Evolutionary conservation across 2,113 vertebrate genomes (phyloP), one percentile per base, ranked within the genome.

Genomic region (Setophaga petechia): DNA sequence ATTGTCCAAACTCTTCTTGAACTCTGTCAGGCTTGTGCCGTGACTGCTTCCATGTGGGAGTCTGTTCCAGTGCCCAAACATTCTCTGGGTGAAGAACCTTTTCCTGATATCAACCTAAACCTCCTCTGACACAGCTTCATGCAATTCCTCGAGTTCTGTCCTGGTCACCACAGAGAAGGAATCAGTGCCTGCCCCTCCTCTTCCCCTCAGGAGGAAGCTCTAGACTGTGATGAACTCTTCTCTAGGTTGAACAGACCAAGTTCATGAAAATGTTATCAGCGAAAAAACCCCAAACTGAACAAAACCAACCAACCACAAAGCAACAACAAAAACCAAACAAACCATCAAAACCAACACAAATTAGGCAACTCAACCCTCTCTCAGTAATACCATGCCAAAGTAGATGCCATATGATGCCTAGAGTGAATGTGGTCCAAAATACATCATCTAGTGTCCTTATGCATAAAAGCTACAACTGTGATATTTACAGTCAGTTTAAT

Each of bases 51-150:
- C 7, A 8, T 52, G 55, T 61, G 11, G 18, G 27, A 61, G 22
- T 9, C 31, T 0, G 1, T 69, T 46, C 22, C 55, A 54, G 28
- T 23, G 33, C 39, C 15, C 55, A 69, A 0, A 0, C 27, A 19
- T 4, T 3, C 46, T 24, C 27, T 62, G 74, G 28, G 19, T 10
- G 33, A 39, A 61, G 33, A 46, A 9, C 2, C 7, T 61, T 37
- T 16, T 10, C 10, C 73, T 54, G 4, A 16, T 46, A 39, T 4
- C 33, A 33, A 0, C 11, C 28, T 46, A 61, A 78, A 33, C 46
- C 46, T 61, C 3, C 22, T 8, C 55, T 69, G 15, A 39, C 23
- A 19, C 39, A 33, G 0, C 9, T 23, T 19, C 12, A 37, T 2
- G 18, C 23, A 33, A 39, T 24, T 78, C 28, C 21, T n/a, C 0